Evolutionary conservation across 2,113 vertebrate genomes (phyloP), one percentile per base, ranked within the genome.

Genomic region (Callithrix jacchus): DNA sequence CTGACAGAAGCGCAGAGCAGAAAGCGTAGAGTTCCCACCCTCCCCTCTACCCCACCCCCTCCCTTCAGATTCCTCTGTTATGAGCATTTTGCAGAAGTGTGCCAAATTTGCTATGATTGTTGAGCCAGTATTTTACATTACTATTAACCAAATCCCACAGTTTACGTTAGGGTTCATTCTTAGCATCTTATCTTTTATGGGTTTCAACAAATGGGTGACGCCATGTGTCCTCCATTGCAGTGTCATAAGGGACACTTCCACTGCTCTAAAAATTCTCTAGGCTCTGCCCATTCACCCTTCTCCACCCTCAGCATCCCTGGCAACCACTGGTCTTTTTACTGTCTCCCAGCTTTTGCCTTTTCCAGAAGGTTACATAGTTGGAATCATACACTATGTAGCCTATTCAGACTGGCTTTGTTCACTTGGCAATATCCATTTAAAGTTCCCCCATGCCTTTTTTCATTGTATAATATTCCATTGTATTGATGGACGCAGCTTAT

Each of bases 51-150:
- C 5, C 6, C 2, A 1, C 17, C 13, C 12, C 18, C 20, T 54
- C 20, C 18, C 13, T 0, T 32, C 61, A 30, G 6, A 16, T 52
- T 5, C 56, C n/a, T n/a, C 45, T 0, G 0, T 25, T 2, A n/a
- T 4, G 23, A 30, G 40, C 66, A 4, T 61, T 10, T 6, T 2
- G 40, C 40, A 7, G 17, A 17, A 21, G n/a, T 8, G 17, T 9
- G 45, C 23, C 8, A 2, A 1, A 1, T 40, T 54, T n/a, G 27
- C 11, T 68, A 25, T 5, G 11, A 8, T 4, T 13, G 1, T 32
- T 27, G 58, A 54, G 56, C 23, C 54, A 32, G 17, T 40, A 32
- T 16, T 18, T 30, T 27, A 27, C 32, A 11, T 14, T 5, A 10
- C 27, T 25, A 32, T 13, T 18, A 77, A 8, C 14, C 1, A 9